Conservation (phyloP, 2,797 vertebrate genomes). For the Rhinichthys osculus region DNA sequence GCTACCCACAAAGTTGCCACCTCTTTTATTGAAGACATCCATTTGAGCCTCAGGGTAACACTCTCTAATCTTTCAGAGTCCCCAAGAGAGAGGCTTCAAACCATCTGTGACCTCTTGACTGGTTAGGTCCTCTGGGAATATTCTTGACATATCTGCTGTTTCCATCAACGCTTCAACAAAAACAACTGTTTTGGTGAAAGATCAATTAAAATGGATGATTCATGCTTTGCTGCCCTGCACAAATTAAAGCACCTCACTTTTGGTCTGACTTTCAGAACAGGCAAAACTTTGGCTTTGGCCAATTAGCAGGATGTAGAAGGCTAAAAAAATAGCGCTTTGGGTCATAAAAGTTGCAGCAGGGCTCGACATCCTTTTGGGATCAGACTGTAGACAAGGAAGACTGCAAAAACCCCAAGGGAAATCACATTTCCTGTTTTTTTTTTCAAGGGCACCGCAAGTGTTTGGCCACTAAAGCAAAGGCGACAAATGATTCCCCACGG, state of each 20-base stretch:
- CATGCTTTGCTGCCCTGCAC: neutral
- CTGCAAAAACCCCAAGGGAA: constrained; percentile 43
- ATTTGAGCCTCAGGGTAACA: constrained; percentile 44
- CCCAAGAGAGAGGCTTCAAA: constrained; percentile 38
- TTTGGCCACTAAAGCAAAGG: constrained; percentile 50
- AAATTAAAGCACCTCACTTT: neutral
- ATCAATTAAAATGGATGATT: constrained; percentile 52
- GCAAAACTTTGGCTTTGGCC: constrained; percentile 8
- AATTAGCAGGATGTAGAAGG: constrained; percentile 41
- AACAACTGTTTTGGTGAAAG: constrained; percentile 67
- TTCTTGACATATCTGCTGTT: constrained; percentile 67
- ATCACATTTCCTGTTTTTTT: constrained; percentile 49
- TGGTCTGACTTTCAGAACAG: constrained; percentile 32
- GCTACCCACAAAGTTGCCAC: constrained; percentile 35
- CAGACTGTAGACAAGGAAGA: constrained; percentile 18
- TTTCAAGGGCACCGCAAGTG: constrained; percentile 40
- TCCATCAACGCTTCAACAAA: constrained; percentile 66
- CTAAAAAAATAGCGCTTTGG: constrained; percentile 5
- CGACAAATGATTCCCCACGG: constrained; percentile 53
- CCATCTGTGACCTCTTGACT: constrained; percentile 41
- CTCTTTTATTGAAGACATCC: constrained; percentile 53
- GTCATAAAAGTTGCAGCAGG: constrained; percentile 1
- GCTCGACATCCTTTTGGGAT: constrained; percentile 18
- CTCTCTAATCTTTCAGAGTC: constrained; percentile 51
- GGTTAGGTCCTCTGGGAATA: constrained; percentile 37